Percentiles rank a stretch among this genome's conserved stretches.
Conservation (phyloP, 64 coral and sea anemone species). For the Orbicella faveolata region DNA sequence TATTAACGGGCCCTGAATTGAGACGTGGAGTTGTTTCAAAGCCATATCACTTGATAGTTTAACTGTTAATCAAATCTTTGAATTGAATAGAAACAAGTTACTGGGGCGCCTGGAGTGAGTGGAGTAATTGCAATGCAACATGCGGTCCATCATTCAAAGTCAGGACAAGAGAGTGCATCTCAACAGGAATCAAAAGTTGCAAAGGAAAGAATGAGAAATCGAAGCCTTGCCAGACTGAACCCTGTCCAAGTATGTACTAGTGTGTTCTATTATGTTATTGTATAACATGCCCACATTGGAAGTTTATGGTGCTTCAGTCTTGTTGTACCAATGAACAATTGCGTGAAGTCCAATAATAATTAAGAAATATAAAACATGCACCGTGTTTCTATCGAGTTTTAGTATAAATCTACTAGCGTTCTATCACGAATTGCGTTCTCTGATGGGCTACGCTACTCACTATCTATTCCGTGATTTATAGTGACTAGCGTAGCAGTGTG, state of each 20-base stretch:
- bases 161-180: slow-evolving; percentile 25
- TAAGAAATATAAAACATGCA: background rate
- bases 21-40: background rate
- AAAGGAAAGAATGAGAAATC: background rate
- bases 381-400: too few species aligned
- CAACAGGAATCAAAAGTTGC: background rate
- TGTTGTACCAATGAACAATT: background rate
- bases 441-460: too few species aligned
- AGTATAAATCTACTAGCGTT: too few species aligned
- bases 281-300: too few species aligned
- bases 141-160: slow-evolving; percentile 7
- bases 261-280: too few species aligned
- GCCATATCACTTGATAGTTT: background rate
- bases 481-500: too few species aligned
- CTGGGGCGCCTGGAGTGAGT: slow-evolving; percentile 40
- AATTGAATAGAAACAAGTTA: slow-evolving; percentile 30
- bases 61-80: background rate
- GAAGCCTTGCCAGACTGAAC: background rate
- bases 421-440: too few species aligned
- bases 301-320: background rate
- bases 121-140: slow-evolving; percentile 45
- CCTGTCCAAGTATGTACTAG: slow-evolving; percentile 35
- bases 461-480: too few species aligned
- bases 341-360: background rate
- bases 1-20: background rate